Evolutionary conservation across 2,888 invertebrate genomes (phyloP), one percentile per base, ranked within the genome.

Genomic region (Romanomermis culicivorax): DNA sequence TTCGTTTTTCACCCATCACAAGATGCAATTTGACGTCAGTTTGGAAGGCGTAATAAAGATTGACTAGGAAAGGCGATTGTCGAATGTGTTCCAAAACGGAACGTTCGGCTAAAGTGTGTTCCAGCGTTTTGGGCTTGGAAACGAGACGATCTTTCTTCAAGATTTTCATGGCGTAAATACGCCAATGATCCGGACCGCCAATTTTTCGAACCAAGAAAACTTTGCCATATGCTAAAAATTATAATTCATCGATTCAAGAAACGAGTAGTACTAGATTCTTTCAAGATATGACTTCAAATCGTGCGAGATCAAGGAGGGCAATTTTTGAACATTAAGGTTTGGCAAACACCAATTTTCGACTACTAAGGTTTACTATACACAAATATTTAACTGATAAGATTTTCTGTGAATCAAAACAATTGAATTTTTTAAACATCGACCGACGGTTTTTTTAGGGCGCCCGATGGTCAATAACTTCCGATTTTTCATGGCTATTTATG

Each of bases 121-220:
- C 95, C 14, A 88, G 83, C 56, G 88, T 88, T 75, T 89, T 89
- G 69, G 85, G 80, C 75, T 87, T 88, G n/a, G 61, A 58, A 53
- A 64, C 58, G 24, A 60, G 62, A 26, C 62, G 58, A 3, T 61
- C 61, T 50, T 63, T 63, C 49, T 61, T 47, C 45, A 63, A 51
- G 61, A 93, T 89, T 74, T 95, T 95, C 91, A 95, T 93, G 56
- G 93, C 93, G 74, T 93, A 95, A 58, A 93, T 77, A 62, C 84
- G 82, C 51, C 83, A 83, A 65, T 81, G 78, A 74, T 95, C 93
- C 57, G 69, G 66, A 26, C 77, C 91, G 56, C 81, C 81, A 64
- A 81, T 77, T 74, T 93, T 95, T 61, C 88, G 79, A 61, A 93
- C 93, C 70, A 95, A 78, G 76, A 88, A 93, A 68, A 75, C 93